Base-by-base conservation (phyloP, 2,113 vertebrate species). In the Excalfactoria chinensis region DNA sequence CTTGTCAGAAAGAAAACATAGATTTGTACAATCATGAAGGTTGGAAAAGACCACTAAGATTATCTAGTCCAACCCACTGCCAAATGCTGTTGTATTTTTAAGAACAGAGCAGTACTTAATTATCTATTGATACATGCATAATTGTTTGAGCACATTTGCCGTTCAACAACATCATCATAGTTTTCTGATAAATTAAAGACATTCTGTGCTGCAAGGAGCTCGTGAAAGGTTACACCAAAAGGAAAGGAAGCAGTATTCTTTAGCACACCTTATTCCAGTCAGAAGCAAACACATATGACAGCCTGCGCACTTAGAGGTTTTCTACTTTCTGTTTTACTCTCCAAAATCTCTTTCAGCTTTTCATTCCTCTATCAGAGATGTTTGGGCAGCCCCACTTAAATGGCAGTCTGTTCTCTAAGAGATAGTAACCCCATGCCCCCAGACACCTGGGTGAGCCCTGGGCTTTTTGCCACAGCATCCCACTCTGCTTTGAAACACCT, bases 381-480 rank as follows among this genome's bases (percentile, higher is more conserved):
- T 6, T 51, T 48, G 7, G 8, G 6, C 21, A 60, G 55, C 14
- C 17, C 58, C 48, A 4, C 64, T 19, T 16, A 59, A 59, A 22
- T 26, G 46, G 13, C 51, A 66, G 20, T 2, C 43, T 53, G 51
- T 70, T n/a, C n/a, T 70, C 11, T 8, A 0, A 19, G 44, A 69
- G 51, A 43, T 1, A 3, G 20, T 34, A 67, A 25, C 7, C 20
- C 46, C 1, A 1, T 14, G 15, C 21, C 14, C 60, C 48, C 60
- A 25, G 75, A 49, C 23, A 12, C 0, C 0, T 35, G 4, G 55
- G 11, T 12, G 69, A 40, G 22, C 41, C 25, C 16, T 18, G 72
- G 11, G 10, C 9, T 44, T 20, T 28, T 40, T 35, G 43, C 28
- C 0, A 0, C 35, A 74, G n/a, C 30, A 53, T 26, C 56, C 28